Base-by-base conservation (phyloP, 2,888 invertebrate genomes). In the Aricia artaxerxes region DNA sequence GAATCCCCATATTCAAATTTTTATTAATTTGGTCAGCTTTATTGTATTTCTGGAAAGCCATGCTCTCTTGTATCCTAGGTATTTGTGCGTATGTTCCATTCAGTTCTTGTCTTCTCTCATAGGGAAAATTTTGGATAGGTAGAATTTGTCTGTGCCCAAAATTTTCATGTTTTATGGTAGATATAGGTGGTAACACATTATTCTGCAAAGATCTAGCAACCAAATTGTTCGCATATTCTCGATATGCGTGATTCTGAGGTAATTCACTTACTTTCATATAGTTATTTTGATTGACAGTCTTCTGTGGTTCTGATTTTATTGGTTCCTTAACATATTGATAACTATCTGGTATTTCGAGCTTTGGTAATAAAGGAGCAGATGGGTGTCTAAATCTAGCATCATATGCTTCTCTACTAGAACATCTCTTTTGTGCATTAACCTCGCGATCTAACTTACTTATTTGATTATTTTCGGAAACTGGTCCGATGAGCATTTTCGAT, bases 401-500 rank as follows among this genome's bases (percentile, higher is more conserved):
- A 82, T 91, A 91, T 64, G 87, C 85, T 87, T 92, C 94, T 82
- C 89, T 91, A 83, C 93, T 92, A 85, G 89, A 92, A 87, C 88
- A 84, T 88, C 88, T 88, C 83, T 86, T 92, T 91, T 93, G 93
- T 91, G 92, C 90, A 88, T 88, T 92, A 31, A 88, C 88, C 82
- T 92, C 91, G 81, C 88, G 88, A 82, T 89, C 81, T 77, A 90
- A 84, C 79, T 88, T 87, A 87, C 90, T 89, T 82, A 91, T 91
- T 87, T 92, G 93, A 83, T 95, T 94, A 86, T 92, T 92, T 85
- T 94, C 94, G 79, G 95, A 95, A 83, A 95, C 95, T 85, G 95
- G 95, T 88, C 95, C 95, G 85, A 95, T 93, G 80, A 94, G 91
- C 94, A 95, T 95, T 88, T 94, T 95, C 57, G 94, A 93, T 86